A percentile compares a stretch with the other conserved stretches of the same genome.
phyloP scores from a whole-genome alignment of 2,797 vertebrate genomes.

The Arctocebus calabarensis region DNA sequence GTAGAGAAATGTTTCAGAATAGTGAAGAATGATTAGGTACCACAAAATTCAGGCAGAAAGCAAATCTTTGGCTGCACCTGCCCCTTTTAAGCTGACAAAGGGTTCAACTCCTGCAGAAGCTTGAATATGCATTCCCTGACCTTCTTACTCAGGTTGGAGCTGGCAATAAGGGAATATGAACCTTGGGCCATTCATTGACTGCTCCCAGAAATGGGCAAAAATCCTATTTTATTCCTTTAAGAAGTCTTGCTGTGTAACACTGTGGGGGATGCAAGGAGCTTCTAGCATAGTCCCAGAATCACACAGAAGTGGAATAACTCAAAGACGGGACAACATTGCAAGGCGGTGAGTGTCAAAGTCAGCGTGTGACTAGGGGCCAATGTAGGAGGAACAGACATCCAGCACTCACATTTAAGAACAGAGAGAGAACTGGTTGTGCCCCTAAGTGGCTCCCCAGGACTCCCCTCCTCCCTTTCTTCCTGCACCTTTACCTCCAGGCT shows the following conservation, averaged over 20 bases:
- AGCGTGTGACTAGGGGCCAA: background rate
- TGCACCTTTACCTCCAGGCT: background rate
- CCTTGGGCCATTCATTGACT: background rate
- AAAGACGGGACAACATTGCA: background rate
- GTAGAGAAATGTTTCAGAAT: constrained; percentile 36
- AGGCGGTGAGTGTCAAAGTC: background rate
- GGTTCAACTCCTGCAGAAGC: background rate
- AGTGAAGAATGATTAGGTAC: background rate
- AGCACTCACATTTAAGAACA: background rate
- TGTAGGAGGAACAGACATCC: background rate
- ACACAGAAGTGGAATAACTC: background rate
- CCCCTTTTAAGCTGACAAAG: constrained; percentile 24
- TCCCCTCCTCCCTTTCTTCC: background rate
- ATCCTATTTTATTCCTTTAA: constrained; percentile 4
- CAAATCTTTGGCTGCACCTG: constrained; percentile 29
- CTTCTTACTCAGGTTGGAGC: background rate
- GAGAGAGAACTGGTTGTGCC: background rate
- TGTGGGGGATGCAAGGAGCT: background rate
- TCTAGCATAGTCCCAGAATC: background rate
- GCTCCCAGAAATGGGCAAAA: constrained; percentile 56
- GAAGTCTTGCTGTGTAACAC: constrained; percentile 30
- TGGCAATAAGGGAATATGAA: background rate
- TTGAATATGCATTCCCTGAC: background rate
- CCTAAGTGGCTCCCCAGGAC: background rate
- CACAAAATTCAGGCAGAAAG: constrained; percentile 21